Conservation (phyloP, 92 coral and sea anemone species). For the Metridium senile region DNA sequence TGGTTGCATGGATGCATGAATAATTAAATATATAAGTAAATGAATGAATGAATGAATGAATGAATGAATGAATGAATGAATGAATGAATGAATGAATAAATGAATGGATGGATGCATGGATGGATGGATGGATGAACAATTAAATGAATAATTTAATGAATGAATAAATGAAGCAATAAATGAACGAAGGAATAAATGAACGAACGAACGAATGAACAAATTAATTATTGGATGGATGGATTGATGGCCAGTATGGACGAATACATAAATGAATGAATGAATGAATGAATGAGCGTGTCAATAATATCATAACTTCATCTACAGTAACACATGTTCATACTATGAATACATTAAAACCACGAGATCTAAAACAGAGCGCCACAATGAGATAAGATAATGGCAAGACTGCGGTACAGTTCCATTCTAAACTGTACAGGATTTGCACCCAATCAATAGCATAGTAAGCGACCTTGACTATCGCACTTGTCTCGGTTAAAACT, state of each 20-base stretch:
- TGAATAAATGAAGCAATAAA: not conserved
- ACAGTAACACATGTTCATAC: too few species aligned
- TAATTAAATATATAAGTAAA: too few species aligned
- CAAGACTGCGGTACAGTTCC: too few species aligned
- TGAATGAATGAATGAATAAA: not conserved
- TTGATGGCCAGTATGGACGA: not conserved
- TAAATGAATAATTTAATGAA: not conserved
- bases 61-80: conserved; percentile 3
- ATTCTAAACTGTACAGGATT: too few species aligned
- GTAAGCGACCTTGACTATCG: too few species aligned
- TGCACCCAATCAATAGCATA: too few species aligned
- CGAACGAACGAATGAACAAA: not conserved
- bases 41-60: conserved; percentile 2
- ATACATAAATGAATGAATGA: not conserved
- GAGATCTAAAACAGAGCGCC: too few species aligned
- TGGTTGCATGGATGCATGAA: not conserved
- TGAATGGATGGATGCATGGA: not conserved
- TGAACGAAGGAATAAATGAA: not conserved
- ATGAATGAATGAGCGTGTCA: too few species aligned
- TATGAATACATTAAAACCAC: too few species aligned
- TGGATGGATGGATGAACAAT: not conserved
- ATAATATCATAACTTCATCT: too few species aligned
- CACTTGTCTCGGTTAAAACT: too few species aligned
- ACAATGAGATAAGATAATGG: too few species aligned
- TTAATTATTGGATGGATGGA: not conserved